Percentiles rank a stretch among this genome's conserved stretches.
phyloP scores from a whole-genome alignment of 2,113 vertebrate species.

The Mastomys natalensis region DNA sequence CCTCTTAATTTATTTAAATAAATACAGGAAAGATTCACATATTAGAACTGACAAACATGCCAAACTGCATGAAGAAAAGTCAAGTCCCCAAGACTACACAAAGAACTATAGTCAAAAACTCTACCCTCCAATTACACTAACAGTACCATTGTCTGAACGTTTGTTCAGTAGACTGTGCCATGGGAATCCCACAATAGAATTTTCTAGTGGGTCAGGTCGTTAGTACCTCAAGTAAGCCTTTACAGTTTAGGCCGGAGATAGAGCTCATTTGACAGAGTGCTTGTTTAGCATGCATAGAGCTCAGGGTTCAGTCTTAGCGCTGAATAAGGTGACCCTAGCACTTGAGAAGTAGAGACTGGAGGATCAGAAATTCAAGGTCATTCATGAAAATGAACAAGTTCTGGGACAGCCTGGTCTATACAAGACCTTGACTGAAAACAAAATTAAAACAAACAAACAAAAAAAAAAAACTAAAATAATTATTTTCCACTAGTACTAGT shows the following conservation, averaged over 20 bases:
- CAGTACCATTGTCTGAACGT: neutral
- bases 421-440: neutral
- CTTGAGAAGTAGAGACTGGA: neutral
- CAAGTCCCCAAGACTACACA: neutral
- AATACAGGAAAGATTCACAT: neutral
- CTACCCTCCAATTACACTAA: neutral
- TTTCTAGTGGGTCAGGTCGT: neutral
- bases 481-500: slow-evolving; percentile 21
- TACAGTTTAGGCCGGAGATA: neutral
- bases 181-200: neutral
- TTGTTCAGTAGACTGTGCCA: too few relatives aligned
- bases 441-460: too few relatives aligned
- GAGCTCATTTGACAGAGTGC: neutral
- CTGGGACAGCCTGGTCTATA: neutral
- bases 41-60: neutral
- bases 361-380: neutral
- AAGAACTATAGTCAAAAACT: neutral
- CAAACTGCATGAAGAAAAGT: neutral
- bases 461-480: neutral
- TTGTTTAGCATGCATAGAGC: neutral
- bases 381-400: neutral
- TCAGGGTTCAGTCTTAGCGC: neutral
- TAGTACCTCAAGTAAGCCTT: neutral
- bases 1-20: neutral
- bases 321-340: neutral